A percentile compares a stretch with the other conserved stretches of the same genome.
Evolutionary conservation across 2,888 invertebrate genomes (phyloP).

Genomic region (Polia nebulosa): DNA sequence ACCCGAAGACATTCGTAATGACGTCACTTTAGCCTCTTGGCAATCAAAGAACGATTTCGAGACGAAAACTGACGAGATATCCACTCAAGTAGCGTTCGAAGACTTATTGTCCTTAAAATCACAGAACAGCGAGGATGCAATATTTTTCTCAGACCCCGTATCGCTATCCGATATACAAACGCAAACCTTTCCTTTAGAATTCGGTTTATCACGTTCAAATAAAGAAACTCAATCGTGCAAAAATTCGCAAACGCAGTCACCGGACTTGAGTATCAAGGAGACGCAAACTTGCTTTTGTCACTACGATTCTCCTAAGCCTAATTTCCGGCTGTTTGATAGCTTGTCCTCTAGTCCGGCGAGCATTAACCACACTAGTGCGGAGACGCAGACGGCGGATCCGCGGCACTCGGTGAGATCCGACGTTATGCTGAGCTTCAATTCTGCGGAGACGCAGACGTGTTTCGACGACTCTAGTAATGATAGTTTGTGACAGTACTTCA

Average conservation of each 20-base stretch:
- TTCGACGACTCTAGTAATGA: slow-evolving; percentile 74
- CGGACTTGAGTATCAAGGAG: slow-evolving; percentile 84
- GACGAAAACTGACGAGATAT: slow-evolving; percentile 82
- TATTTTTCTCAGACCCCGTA: slow-evolving; percentile 82
- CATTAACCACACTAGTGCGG: slow-evolving; percentile 77
- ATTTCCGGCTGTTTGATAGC: slow-evolving; percentile 76
- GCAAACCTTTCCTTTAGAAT: slow-evolving; percentile 84
- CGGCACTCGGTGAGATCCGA: slow-evolving; percentile 71
- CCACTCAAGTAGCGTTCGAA: slow-evolving; percentile 85
- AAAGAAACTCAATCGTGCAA: slow-evolving; percentile 77
- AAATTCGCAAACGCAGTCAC: slow-evolving; percentile 78
- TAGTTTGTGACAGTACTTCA: slow-evolving; percentile 68
- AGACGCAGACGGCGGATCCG: slow-evolving; percentile 81
- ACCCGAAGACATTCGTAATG: slow-evolving; percentile 78
- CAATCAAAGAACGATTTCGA: slow-evolving; percentile 63
- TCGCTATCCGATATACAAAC: slow-evolving; percentile 86
- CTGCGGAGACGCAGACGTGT: slow-evolving; percentile 83
- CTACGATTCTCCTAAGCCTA: slow-evolving; percentile 77
- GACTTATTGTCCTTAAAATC: slow-evolving; percentile 81
- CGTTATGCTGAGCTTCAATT: slow-evolving; percentile 77
- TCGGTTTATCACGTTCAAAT: slow-evolving; percentile 78
- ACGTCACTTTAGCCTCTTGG: slow-evolving; percentile 78
- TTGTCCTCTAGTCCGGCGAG: slow-evolving; percentile 75
- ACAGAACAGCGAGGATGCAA: slow-evolving; percentile 82
- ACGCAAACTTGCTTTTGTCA: slow-evolving; percentile 85